Percentiles rank a stretch among this genome's conserved stretches.
Conservation (phyloP, 2,113 vertebrate species). For the Hippocampus comes region DNA sequence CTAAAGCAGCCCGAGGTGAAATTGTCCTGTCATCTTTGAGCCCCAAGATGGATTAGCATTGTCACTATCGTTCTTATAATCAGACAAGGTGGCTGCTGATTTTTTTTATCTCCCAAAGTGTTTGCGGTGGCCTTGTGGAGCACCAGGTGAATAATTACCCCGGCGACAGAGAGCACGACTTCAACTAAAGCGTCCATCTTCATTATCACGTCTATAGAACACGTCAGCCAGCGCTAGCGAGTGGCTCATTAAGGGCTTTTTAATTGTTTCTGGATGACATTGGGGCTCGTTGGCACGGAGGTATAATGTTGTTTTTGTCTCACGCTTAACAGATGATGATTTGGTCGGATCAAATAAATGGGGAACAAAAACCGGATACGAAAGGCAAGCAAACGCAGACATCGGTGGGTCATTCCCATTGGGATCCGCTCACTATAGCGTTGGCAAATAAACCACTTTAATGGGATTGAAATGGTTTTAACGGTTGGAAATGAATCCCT, state of each 20-base stretch:
- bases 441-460: too few species aligned
- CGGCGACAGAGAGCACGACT: not conserved
- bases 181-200: constrained; percentile 1
- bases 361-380: not conserved
- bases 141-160: constrained; percentile 6
- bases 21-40: not conserved
- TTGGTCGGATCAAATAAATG: not conserved
- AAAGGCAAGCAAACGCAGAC: not conserved
- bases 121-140: not conserved
- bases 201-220: not conserved
- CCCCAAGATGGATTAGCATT: too few species aligned
- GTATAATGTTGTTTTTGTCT: constrained; percentile 6
- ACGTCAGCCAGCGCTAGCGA: not conserved
- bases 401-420: too few species aligned
- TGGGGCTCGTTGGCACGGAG: not conserved
- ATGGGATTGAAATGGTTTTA: too few species aligned
- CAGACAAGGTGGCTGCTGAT: not conserved
- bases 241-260: constrained; percentile 6
- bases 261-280: constrained; percentile 1
- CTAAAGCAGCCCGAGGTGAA: not conserved
- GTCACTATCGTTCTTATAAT: not conserved
- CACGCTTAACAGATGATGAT: not conserved
- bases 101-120: not conserved
- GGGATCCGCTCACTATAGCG: too few species aligned
- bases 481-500: too few species aligned